A percentile compares a stretch with the other conserved stretches of the same genome.
Evolutionary conservation across 1,140 invertebrate species (phyloP).

Genomic region (Drosophila lacertosa): DNA sequence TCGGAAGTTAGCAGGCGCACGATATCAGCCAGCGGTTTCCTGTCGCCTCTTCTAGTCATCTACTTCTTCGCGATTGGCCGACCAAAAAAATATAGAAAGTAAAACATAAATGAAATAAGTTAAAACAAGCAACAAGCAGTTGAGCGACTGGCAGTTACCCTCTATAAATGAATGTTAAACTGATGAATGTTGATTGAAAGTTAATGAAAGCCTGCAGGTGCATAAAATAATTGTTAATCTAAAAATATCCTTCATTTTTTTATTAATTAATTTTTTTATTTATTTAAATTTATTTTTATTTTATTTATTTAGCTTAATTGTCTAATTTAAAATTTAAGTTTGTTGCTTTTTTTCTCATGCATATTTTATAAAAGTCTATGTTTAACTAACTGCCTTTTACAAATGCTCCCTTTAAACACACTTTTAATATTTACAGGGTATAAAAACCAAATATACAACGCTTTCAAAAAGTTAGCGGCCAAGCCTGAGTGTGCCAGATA

Average conservation of each 20-base stretch:
- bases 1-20: slow-evolving; percentile 80
- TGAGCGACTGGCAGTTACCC: neutral
- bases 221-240: no score
- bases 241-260: no score
- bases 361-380: no score
- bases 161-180: no score
- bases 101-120: slow-evolving; percentile 7
- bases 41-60: slow-evolving; percentile 24
- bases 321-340: no score
- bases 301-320: no score
- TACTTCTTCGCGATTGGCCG: neutral
- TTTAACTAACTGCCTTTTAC: no score
- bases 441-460: neutral
- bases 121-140: neutral
- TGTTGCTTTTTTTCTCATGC: no score
- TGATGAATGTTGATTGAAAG: no score
- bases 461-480: neutral
- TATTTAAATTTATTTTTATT: no score
- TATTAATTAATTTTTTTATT: no score
- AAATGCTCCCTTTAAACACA: neutral
- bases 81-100: slow-evolving; percentile 1
- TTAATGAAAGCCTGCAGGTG: no score
- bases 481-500: slow-evolving; percentile 60
- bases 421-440: slow-evolving; percentile 3
- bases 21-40: slow-evolving; percentile 72